These are phyloP conservation scores for Heliconius aoede DNA, from an alignment of 2,888 invertebrate species.

Conservation along the genomic window DNA sequence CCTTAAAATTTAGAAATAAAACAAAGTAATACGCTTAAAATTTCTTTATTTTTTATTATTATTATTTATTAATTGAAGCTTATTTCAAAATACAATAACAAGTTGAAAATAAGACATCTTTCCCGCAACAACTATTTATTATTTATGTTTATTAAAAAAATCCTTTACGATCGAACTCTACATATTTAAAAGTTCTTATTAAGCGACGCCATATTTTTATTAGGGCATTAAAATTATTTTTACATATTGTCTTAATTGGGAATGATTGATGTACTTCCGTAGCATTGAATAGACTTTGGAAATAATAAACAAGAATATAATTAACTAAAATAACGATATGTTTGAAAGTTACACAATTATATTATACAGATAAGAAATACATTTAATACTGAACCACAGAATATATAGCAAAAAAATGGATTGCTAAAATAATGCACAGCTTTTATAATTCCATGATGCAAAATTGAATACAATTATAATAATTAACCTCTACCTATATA, in stretches of 20 bases:
- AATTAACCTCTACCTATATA: conserved; percentile 8
- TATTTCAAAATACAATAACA: conserved; percentile 28
- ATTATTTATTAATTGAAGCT: conserved; percentile 13
- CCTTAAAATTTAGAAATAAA: conserved; percentile 19
- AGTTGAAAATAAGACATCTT: conserved; percentile 18
- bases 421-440: background rate
- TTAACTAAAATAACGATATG: conserved; percentile 40
- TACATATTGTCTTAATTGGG: conserved; percentile 4
- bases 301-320: conserved; percentile 20
- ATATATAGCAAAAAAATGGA: conserved; percentile 3
- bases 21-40: conserved; percentile 10
- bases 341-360: conserved; percentile 28
- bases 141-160: background rate
- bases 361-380: conserved; percentile 23
- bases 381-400: conserved; percentile 16
- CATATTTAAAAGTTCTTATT: background rate
- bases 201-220: conserved; percentile 5
- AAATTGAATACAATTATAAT: conserved; percentile 1
- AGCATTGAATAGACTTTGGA: conserved; percentile 13
- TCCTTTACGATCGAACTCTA: background rate
- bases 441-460: conserved; percentile 2
- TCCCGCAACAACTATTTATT: background rate
- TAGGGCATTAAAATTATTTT: background rate
- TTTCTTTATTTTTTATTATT: conserved; percentile 3
- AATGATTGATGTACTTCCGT: conserved; percentile 14